phyloP scores from a whole-genome alignment of 2,113 vertebrate genomes.

The Alaudala cheleensis region DNA sequence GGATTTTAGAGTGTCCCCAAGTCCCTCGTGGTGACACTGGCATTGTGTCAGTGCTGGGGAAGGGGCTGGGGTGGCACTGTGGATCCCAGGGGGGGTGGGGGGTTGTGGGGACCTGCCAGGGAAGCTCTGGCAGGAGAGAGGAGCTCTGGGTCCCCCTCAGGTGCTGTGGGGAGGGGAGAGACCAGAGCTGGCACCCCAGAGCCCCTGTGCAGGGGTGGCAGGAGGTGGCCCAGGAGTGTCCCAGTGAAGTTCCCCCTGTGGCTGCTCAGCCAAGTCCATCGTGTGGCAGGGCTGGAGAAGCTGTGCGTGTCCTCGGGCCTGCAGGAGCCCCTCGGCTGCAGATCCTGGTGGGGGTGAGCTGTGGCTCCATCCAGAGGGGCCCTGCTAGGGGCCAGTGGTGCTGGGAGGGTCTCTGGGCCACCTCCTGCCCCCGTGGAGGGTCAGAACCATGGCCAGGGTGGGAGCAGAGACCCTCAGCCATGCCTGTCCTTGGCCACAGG shows the following conservation, averaged over 20 bases:
- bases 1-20: not conserved
- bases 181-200: not conserved
- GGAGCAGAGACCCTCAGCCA: not conserved
- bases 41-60: not conserved
- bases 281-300: not conserved
- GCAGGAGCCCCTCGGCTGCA: accelerated
- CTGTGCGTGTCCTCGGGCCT: accelerated
- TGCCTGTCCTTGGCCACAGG: accelerated
- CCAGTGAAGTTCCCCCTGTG: not conserved
- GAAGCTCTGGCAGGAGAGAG: not conserved
- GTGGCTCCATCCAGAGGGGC: not conserved
- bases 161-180: not conserved
- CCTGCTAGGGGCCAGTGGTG: not conserved
- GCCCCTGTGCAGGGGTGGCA: accelerated
- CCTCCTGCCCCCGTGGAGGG: accelerated
- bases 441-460: accelerated
- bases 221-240: accelerated
- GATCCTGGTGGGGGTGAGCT: not conserved
- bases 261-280: not conserved
- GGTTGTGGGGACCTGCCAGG: not conserved
- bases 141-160: not conserved
- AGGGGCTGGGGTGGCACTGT: not conserved
- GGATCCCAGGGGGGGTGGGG: too few species aligned
- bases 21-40: not conserved
- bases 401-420: not conserved